Base-by-base conservation (phyloP, 1,140 invertebrate species). In the Drosophila santomea region DNA sequence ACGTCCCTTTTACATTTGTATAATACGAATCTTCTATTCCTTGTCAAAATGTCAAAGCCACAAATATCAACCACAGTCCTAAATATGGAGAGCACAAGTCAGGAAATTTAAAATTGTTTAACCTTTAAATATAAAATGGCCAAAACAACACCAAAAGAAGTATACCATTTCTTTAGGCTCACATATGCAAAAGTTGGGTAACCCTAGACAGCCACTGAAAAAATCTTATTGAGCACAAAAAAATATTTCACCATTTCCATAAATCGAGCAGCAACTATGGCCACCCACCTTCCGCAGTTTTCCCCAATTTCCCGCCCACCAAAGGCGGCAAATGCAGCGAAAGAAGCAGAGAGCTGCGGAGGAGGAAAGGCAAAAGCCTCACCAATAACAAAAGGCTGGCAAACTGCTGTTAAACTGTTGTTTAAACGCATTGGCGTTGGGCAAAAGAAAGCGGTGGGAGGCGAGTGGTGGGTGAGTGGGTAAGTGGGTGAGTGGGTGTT, bases 361-460 rank as follows among this genome's bases (percentile, higher is more conserved):
- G 67, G 8, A 64, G 82, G 66, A 78, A 81, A 82, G 71, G 62
- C 76, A 62, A 79, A 77, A 69, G 82, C 83, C 82, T 86, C 83
- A 67, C 84, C 79, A 88, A 88, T 83, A 88, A 88, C 84, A 89
- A 88, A 88, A 77, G 84, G 80, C 79, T 38, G 76, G 84, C 80
- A 88, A 88, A 88, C 84, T 83, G 84, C 76, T 80, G 83, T 88
- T 88, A 88, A 88, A 88, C 83, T 86, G 82, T 86, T 86, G 82
- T 86, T 86, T 86, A 86, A 86, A 86, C 82, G 82, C 75, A 88
- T 86, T 86, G 82, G 47, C 54, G 78, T 55, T 52, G 62, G 39
- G 43, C 25, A 38, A 47, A 41, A 54, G 25, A 32, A 51, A 57
- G 54, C 36, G 48, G 17, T n/a, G 17, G 50, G 36, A 3, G 55